A percentile compares a stretch with the other conserved stretches of the same genome.
Evolutionary conservation across 2,888 invertebrate species (phyloP).

Genomic region (Amorpha juglandis): DNA sequence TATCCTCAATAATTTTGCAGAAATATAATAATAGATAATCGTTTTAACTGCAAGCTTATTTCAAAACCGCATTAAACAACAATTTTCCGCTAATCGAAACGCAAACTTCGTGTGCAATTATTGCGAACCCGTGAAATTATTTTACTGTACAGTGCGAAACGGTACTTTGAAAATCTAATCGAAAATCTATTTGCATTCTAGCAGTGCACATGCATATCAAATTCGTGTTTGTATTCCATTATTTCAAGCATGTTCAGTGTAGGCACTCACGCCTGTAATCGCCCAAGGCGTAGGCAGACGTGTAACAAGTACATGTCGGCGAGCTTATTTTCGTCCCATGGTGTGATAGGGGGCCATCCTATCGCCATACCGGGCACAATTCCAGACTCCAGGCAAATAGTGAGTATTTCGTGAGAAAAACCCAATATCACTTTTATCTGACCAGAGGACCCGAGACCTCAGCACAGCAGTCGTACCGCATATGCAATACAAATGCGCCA

Average conservation of each 20-base stretch:
- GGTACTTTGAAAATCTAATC: constrained; percentile 18
- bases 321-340: too few species aligned
- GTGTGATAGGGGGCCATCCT: too few species aligned
- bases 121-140: constrained; percentile 20
- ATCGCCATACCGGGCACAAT: too few species aligned
- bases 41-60: constrained; percentile 13
- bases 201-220: not conserved
- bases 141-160: constrained; percentile 14
- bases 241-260: not conserved
- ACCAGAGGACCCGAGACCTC: too few species aligned
- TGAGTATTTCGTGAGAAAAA: too few species aligned
- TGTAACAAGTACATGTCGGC: too few species aligned
- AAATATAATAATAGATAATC: constrained; percentile 14
- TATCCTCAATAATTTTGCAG: not conserved
- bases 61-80: constrained; percentile 14
- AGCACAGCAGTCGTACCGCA: too few species aligned
- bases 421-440: too few species aligned
- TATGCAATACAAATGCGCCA: too few species aligned
- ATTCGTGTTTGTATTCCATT: not conserved
- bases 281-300: too few species aligned
- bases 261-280: too few species aligned
- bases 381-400: too few species aligned
- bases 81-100: constrained; percentile 23
- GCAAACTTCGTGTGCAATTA: constrained; percentile 21
- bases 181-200: constrained; percentile 11